Evolutionary conservation across 1,140 invertebrate genomes (phyloP), one percentile per base, ranked within the genome.

Genomic region (Homarus americanus): DNA sequence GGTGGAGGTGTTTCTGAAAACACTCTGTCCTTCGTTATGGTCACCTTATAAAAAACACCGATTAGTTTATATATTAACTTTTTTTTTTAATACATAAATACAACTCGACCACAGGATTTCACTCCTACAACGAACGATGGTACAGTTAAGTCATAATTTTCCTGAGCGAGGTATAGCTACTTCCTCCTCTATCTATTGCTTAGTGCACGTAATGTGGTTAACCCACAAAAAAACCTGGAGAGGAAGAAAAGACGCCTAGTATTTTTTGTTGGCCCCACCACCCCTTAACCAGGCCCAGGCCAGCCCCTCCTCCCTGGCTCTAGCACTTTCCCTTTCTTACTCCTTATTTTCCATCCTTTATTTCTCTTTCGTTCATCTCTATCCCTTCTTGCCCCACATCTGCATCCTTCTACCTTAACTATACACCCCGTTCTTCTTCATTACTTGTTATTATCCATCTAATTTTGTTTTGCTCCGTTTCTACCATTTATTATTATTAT

Each of bases 171-270:
- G 2, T 7, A 0, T 1, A 32, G n/a, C 5, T 69, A 32, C 63
- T 69, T 69, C 63, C 63, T 69, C 63, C n/a, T 69, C 5, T 12
- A 63, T 28, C 63, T 66, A 32, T 32, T 82, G 49, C 49, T 82
- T 63, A 58, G 28, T 66, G 53, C 79, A 63, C 49, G 49, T 82
- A 82, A 82, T 82, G 79, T 63, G 53, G 79, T 82, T 82, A 63
- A 82, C 79, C 53, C 49, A 63, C 2, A 32, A 69, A 82, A 63
- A 63, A 63, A 34, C 32, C n/a, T 20, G 7, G 41, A 58, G 32
- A 36, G 49, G 53, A 63, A 53, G 78, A 32, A 53, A 53, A 63
- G 79, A 36, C 63, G 53, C 49, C 49, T 82, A 32, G 49, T 63
- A 82, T 63, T 82, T 82, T 82, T 82, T 82, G 49, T 82, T n/a